Evolutionary conservation across 2,888 invertebrate species (phyloP).

Genomic region (Agonopterix alstromeriana): DNA sequence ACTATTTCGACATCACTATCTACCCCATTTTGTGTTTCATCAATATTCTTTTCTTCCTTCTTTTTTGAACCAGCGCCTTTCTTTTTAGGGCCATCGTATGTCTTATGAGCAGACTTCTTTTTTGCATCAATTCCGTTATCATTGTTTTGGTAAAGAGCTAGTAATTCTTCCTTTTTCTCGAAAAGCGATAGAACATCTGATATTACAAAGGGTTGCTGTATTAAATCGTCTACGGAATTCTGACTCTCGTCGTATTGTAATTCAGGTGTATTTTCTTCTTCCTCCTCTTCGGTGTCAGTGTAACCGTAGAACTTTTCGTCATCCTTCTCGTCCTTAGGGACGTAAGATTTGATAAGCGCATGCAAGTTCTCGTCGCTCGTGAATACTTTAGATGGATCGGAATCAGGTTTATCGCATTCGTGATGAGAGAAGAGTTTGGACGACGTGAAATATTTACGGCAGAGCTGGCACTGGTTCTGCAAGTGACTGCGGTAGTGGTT

Average conservation of each 20-base stretch:
- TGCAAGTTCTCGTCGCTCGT: conserved; percentile 45
- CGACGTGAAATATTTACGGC: conserved; percentile 63
- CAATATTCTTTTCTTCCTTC: neutral
- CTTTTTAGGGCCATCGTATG: neutral
- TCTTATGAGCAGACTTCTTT: neutral
- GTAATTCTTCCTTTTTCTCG: conserved; percentile 28
- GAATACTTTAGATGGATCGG: conserved; percentile 57
- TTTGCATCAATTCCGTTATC: neutral
- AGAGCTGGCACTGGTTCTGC: conserved; percentile 71
- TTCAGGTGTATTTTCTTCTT: conserved; percentile 15
- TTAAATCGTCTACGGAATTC: conserved; percentile 27
- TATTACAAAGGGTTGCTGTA: conserved; percentile 57
- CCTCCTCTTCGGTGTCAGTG: conserved; percentile 45
- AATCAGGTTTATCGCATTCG: conserved; percentile 50
- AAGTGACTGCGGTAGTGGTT: conserved; percentile 79
- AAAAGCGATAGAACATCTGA: conserved; percentile 62
- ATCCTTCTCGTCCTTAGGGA: conserved; percentile 55
- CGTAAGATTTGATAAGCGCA: conserved; percentile 48
- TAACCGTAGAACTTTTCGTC: conserved; percentile 63
- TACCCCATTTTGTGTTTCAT: conserved; percentile 4
- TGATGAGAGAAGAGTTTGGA: conserved; percentile 47
- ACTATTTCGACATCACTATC: conserved; percentile 9
- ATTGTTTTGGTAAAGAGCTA: conserved; percentile 8
- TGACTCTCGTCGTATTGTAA: conserved; percentile 29
- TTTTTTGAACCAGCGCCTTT: neutral